A percentile compares a stretch with the other conserved stretches of the same genome.
phyloP scores from a whole-genome alignment of 2,797 vertebrate species.

The Gymnothorax javanicus region DNA sequence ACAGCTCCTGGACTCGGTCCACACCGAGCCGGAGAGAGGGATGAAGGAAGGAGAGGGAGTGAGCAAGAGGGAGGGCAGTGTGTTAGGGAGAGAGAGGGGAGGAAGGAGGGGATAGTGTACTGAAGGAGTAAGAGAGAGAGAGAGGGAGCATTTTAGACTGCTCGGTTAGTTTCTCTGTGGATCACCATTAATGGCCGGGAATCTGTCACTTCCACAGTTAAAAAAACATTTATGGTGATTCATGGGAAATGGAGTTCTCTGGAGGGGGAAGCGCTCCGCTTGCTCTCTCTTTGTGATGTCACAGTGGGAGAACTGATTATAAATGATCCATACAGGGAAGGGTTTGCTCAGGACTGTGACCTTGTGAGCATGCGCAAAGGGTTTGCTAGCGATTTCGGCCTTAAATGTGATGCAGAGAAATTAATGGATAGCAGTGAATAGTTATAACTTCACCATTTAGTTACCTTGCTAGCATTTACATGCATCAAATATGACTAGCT shows the following conservation, averaged over 20 bases:
- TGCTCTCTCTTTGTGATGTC: neutral
- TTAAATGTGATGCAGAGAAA: no score
- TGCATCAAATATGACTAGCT: no score
- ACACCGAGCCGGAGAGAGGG: slow-evolving; percentile 49
- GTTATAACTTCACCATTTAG: no score
- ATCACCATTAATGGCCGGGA: neutral
- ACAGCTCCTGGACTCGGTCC: slow-evolving; percentile 53
- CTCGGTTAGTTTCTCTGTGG: neutral
- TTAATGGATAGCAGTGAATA: no score
- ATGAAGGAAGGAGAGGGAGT: neutral
- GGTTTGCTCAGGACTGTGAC: no score
- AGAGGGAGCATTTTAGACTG: slow-evolving; percentile 18
- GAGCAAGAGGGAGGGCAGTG: neutral
- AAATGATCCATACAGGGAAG: no score
- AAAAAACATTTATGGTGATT: neutral
- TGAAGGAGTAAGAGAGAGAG: slow-evolving; percentile 34
- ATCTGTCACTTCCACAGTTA: neutral
- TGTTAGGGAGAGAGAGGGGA: slow-evolving; percentile 25
- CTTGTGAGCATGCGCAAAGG: no score
- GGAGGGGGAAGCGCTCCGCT: neutral
- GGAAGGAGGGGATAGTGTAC: neutral
- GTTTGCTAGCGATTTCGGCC: no score
- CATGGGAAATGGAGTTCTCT: neutral
- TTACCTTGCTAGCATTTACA: no score
- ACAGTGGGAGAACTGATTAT: no score